Conservation (phyloP, 2,113 vertebrate genomes). For the Mellivora capensis region DNA sequence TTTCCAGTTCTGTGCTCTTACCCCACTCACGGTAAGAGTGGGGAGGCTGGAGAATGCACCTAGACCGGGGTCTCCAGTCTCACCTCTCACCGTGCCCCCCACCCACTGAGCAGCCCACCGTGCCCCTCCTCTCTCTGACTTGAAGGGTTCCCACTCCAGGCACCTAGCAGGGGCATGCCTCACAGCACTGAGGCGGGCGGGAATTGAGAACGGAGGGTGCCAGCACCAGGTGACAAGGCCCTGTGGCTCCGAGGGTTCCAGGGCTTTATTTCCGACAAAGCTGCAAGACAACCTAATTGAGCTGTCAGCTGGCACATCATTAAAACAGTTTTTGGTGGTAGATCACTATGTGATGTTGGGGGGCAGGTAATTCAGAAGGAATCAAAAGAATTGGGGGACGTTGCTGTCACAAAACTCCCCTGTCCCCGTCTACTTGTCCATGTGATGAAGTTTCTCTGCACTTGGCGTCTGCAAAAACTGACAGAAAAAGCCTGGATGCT, state of each 20-base stretch:
- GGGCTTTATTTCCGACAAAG: neutral
- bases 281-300: neutral
- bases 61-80: too few relatives aligned
- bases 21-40: neutral
- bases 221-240: neutral
- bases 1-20: neutral
- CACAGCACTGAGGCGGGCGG: neutral
- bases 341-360: neutral
- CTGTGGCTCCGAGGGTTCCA: neutral
- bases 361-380: neutral
- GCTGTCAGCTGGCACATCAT: neutral
- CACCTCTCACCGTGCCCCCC: neutral
- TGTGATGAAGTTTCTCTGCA: neutral
- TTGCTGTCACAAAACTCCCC: neutral
- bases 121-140: neutral
- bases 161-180: neutral
- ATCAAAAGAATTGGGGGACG: neutral
- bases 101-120: rapidly evolving
- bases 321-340: constrained; percentile 16
- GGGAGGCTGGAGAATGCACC: too few relatives aligned
- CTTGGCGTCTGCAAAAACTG: neutral
- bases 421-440: neutral
- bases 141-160: neutral
- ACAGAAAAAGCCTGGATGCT: too few relatives aligned
- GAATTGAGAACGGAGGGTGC: rapidly evolving